phyloP scores from a whole-genome alignment of 2,797 vertebrate species.

The Perodicticus potto region DNA sequence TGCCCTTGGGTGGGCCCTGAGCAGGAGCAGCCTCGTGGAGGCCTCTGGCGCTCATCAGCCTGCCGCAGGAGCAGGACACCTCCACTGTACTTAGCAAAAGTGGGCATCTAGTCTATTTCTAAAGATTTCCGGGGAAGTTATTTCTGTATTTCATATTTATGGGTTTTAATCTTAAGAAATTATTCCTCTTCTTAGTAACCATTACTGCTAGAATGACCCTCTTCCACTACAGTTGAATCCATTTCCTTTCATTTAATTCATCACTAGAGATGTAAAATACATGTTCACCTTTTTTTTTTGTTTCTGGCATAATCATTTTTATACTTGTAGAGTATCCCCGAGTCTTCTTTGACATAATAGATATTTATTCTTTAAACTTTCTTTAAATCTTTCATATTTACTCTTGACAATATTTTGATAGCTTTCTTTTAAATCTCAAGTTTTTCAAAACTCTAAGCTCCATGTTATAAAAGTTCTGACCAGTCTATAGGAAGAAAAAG shows the following conservation, averaged over 20 bases:
- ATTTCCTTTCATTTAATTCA: constrained; percentile 39
- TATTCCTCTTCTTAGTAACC: constrained; percentile 46
- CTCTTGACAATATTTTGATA: constrained; percentile 2
- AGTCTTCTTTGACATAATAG: constrained; percentile 30
- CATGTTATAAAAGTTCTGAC: background rate
- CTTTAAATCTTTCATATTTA: constrained; percentile 38
- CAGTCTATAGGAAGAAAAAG: background rate
- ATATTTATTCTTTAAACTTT: constrained; percentile 10
- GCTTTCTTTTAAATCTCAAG: constrained; percentile 7
- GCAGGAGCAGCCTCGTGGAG: no score
- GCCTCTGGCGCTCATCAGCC: rapidly evolving
- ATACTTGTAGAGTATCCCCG: background rate
- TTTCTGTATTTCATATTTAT: background rate
- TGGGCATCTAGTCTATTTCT: background rate
- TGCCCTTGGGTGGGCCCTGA: background rate
- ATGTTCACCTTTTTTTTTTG: background rate
- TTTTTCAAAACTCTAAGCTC: background rate
- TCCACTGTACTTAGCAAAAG: background rate
- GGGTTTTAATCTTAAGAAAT: constrained; percentile 6
- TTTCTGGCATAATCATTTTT: constrained; percentile 15
- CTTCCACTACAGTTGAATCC: background rate
- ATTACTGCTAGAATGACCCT: background rate
- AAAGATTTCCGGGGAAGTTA: constrained; percentile 44
- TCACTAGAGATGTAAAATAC: background rate
- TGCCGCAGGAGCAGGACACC: rapidly evolving